Base-by-base conservation (phyloP, 2,888 invertebrate genomes). In the Netelia virgata region DNA sequence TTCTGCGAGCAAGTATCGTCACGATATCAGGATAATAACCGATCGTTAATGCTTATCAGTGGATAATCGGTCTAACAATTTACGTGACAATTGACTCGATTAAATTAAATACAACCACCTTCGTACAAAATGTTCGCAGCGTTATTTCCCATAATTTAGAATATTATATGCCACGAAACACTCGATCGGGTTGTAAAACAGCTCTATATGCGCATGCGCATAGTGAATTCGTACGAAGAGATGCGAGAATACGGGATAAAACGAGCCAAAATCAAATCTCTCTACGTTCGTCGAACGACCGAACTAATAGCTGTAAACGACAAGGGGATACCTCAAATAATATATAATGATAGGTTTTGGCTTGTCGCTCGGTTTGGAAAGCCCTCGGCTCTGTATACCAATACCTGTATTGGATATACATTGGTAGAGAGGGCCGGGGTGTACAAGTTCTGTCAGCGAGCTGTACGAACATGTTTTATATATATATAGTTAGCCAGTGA, bases 261-360 rank as follows among this genome's bases (percentile, higher is more conserved):
- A 61, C 68, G 63, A 47, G 68, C 18, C 57, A 74, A 83, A 70
- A 80, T 47, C 16, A 82, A 66, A 77, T 72, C 57, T 18, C 57
- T 69, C 50, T 43, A 41, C 43, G 70, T 83, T 59, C 61, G 16
- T 79, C 57, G 63, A 73, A 68, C 68, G 20, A 55, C 16, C 70
- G 16, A 43, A 72, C 70, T 72, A 82, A 82, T 66, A 59, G 55
- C n/a, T 66, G 69, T 59, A 75, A 83, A 79, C 69, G 79, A 79
- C 74, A 79, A 28, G 74, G 50, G 69, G 64, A 64, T 70, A 74
- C 55, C 64, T 55, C 73, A 14, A 74, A 83, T 83, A 75, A 75
- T 69, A 78, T 73, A 77, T 72, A 77, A 70, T 76, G 53, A 64
- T 55, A 64, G 75, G 36, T 47, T 88, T 86, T 87, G 83, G 64